Conservation (phyloP, 2,113 vertebrate species). For the Poeciliopsis prolifica region DNA sequence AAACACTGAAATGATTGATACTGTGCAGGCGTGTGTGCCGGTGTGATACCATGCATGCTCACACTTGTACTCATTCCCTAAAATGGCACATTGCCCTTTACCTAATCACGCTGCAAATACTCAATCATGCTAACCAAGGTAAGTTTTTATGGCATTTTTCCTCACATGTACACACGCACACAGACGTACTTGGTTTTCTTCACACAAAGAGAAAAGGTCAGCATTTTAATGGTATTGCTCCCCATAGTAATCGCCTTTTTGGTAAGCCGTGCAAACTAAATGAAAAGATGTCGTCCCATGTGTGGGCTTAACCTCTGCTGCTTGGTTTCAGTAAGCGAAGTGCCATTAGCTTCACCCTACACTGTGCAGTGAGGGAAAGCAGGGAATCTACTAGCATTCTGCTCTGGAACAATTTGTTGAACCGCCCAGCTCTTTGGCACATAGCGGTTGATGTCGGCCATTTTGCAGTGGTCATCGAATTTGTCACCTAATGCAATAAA, state of each 20-base stretch:
- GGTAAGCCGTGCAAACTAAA: constrained; percentile 70
- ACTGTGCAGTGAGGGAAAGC: constrained; percentile 49
- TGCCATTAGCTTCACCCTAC: constrained; percentile 64
- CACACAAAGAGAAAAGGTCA: constrained; percentile 75
- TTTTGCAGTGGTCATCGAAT: too few species aligned
- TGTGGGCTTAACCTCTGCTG: constrained; percentile 67
- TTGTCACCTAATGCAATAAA: too few species aligned
- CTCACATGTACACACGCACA: constrained; percentile 16
- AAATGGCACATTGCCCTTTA: constrained; percentile 72
- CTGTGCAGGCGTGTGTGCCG: neutral
- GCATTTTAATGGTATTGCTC: constrained; percentile 72
- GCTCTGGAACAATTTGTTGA: constrained; percentile 37
- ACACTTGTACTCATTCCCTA: constrained; percentile 41
- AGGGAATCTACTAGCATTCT: constrained; percentile 52
- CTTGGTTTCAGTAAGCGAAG: constrained; percentile 68
- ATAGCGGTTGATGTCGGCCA: neutral
- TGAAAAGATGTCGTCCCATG: constrained; percentile 64
- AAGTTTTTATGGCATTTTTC: constrained; percentile 56
- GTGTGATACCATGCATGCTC: constrained; percentile 3
- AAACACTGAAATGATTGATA: constrained; percentile 18
- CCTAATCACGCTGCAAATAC: constrained; percentile 51
- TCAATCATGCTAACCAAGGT: constrained; percentile 62
- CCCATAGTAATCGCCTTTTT: constrained; percentile 72
- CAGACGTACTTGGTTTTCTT: constrained; percentile 12
- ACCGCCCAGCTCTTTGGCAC: constrained; percentile 33